Evolutionary conservation across 2,113 vertebrate species (phyloP).

Genomic region (Blennius ocellaris): DNA sequence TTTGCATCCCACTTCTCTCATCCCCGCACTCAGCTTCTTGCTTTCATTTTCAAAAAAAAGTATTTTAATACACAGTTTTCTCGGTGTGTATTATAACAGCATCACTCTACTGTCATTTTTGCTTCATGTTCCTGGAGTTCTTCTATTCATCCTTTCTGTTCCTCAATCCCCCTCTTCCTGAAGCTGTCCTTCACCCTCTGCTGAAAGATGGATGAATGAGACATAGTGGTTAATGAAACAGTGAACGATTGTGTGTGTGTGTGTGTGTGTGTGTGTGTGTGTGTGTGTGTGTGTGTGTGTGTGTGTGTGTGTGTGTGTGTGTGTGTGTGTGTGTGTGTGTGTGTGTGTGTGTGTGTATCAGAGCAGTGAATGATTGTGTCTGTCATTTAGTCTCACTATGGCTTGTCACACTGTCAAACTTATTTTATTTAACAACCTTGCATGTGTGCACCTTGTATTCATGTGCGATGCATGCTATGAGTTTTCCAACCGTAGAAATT

Average conservation of each 20-base stretch:
- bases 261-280: conserved; percentile 16
- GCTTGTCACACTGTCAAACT: conserved; percentile 44
- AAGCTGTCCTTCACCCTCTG: conserved; percentile 57
- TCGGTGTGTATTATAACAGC: conserved; percentile 29
- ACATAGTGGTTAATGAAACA: conserved; percentile 74
- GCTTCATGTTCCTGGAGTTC: conserved; percentile 18
- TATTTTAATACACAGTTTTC: conserved; percentile 20
- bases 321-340: neutral
- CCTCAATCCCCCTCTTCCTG: neutral
- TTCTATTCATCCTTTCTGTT: conserved; percentile 25
- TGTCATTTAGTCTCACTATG: conserved; percentile 57
- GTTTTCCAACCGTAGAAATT: conserved; percentile 58
- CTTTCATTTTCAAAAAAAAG: conserved; percentile 28
- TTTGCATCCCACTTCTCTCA: conserved; percentile 26
- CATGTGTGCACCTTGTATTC: conserved; percentile 10
- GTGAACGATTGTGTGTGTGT: conserved; percentile 45
- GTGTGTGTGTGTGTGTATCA: conserved; percentile 15
- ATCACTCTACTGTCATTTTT: conserved; percentile 19
- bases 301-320: neutral
- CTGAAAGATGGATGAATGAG: conserved; percentile 67
- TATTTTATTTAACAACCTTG: conserved; percentile 41
- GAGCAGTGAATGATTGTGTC: conserved; percentile 51
- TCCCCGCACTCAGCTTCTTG: conserved; percentile 21
- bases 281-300: conserved; percentile 1
- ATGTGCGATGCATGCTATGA: conserved; percentile 34